Base-by-base conservation (phyloP, 2,113 vertebrate species). In the Amblyornis subalaris region DNA sequence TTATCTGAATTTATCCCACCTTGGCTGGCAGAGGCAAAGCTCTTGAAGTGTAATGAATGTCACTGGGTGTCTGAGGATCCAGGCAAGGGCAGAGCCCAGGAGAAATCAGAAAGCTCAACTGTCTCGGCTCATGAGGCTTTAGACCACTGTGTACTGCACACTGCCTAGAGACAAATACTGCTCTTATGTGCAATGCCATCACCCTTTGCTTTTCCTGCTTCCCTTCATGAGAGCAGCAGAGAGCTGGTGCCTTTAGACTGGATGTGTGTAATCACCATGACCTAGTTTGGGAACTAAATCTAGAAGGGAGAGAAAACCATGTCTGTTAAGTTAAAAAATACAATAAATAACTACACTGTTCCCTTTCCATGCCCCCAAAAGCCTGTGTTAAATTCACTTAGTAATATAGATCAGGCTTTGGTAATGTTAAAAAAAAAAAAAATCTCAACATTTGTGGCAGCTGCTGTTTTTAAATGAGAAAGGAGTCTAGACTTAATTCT, bases 261-360 rank as follows among this genome's bases (percentile, higher is more conserved):
- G 21, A 33, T 80, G 9, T 58, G 7, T 84, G n/a, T 87, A 78
- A 84, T 93, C 40, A 87, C 65, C 8, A 3, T 81, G 77, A 91
- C 65, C 61, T 87, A 91, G 18, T 85, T 91, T 85, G 48, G 72
- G 51, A 84, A n/a, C 57, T 60, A 76, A 51, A 72, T 78, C 55
- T 78, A 51, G 72, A 89, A 70, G 25, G 3, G 36, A 45, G 38
- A 61, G 17, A 14, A 58, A 81, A 35, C 5, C 3, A 17, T 19
- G 26, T 7, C 45, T 5, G 11, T n/a, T 62, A 71, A 81, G 3
- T 36, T 73, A 71, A 81, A 36, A 88, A 89, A 36, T 62, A 35
- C 10, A 51, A 14, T 35, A 72, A 50, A 60, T 64, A 31, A 47
- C 64, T 66, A 10, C 1, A 4, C 4, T n/a, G 12, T 61, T 60